Conservation (phyloP, 2,113 vertebrate species). For the Mungos mungo region DNA sequence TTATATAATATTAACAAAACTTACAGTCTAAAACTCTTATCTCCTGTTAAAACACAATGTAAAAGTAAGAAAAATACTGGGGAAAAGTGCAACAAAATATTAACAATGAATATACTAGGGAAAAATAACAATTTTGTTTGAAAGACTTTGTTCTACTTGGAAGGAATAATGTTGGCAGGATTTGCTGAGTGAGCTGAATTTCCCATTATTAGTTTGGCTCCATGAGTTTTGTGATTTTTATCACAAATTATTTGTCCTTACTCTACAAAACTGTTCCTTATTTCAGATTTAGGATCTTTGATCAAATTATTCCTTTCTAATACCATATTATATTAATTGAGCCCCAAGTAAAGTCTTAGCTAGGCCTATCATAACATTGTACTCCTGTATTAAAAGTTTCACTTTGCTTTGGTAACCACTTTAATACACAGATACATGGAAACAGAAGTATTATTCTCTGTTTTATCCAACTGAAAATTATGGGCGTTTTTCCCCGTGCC, state of each 20-base stretch:
- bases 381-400: not conserved
- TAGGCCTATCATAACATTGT: not conserved
- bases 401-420: not conserved
- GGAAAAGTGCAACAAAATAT: not conserved
- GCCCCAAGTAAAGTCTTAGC: not conserved
- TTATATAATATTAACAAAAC: constrained; percentile 29
- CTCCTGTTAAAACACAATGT: not conserved
- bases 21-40: not conserved
- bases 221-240: not conserved
- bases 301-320: not conserved
- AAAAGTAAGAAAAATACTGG: not conserved
- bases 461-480: not conserved
- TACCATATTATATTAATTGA: not conserved
- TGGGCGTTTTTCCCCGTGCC: too few relatives aligned
- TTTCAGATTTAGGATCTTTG: constrained; percentile 36
- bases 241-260: not conserved
- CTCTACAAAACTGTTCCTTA: not conserved
- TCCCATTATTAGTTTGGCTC: not conserved
- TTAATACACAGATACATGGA: not conserved
- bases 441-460: not conserved
- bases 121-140: not conserved
- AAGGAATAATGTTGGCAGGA: not conserved
- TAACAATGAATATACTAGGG: not conserved
- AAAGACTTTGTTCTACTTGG: not conserved
- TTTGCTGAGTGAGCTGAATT: not conserved